phyloP scores from a whole-genome alignment of 2,888 invertebrate species.

The Hartigia nigra region DNA sequence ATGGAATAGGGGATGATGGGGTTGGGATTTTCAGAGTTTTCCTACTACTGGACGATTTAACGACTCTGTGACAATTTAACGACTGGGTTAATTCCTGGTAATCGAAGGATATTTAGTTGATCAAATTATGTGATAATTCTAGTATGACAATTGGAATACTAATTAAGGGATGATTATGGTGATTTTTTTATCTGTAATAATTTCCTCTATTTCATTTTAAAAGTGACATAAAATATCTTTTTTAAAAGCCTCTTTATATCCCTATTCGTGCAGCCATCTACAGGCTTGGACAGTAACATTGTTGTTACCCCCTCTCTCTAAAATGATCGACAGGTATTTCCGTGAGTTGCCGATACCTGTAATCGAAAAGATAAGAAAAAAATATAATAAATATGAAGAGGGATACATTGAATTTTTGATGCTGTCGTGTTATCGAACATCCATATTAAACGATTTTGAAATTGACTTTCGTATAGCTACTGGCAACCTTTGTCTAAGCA shows the following conservation, averaged over 20 bases:
- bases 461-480: neutral
- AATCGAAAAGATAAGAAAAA: too few relatives aligned
- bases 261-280: too few relatives aligned
- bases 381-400: too few relatives aligned
- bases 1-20: neutral
- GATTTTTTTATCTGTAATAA: too few relatives aligned
- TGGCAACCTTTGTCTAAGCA: neutral
- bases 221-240: too few relatives aligned
- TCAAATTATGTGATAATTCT: neutral
- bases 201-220: too few relatives aligned
- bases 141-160: neutral
- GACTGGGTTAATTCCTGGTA: neutral
- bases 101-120: neutral
- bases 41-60: neutral
- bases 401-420: too few relatives aligned
- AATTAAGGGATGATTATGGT: too few relatives aligned
- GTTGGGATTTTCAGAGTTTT: neutral
- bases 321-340: too few relatives aligned
- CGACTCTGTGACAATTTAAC: neutral
- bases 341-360: neutral
- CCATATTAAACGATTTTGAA: neutral
- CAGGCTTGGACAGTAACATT: too few relatives aligned
- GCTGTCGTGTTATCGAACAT: neutral
- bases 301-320: too few relatives aligned
- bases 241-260: too few relatives aligned